Evolutionary conservation across 2,797 vertebrate genomes (phyloP).

Genomic region (Meda fulgida): DNA sequence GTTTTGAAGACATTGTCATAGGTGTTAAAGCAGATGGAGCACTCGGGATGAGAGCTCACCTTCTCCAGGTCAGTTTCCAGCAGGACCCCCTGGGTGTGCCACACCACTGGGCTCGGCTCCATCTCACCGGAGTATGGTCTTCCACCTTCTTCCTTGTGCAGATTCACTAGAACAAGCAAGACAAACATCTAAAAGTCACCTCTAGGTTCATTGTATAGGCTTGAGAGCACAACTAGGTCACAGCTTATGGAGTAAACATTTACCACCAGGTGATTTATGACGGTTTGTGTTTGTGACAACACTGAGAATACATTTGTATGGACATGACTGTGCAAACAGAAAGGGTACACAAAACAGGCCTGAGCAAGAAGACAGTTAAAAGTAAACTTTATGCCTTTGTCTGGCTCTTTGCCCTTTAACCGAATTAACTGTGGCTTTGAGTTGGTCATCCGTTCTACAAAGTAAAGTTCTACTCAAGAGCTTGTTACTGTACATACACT

Average conservation of each 20-base stretch:
- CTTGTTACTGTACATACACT: not conserved
- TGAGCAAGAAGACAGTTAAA: not conserved
- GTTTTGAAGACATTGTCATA: slow-evolving; percentile 97
- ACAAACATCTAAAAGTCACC: not conserved
- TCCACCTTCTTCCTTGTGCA: not conserved
- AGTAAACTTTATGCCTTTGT: slow-evolving; percentile 11
- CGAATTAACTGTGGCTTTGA: slow-evolving; percentile 1
- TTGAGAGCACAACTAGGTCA: slow-evolving; percentile 10
- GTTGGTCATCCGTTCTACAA: not conserved
- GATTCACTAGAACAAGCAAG: slow-evolving; percentile 7
- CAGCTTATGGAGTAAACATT: slow-evolving; percentile 12
- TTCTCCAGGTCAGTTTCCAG: slow-evolving; percentile 63
- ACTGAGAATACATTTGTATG: slow-evolving; percentile 22
- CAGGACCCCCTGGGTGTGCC: slow-evolving; percentile 73
- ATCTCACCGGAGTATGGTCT: slow-evolving; percentile 68
- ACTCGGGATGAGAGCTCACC: slow-evolving; percentile 81
- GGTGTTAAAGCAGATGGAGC: slow-evolving; percentile 93
- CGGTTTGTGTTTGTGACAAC: slow-evolving; percentile 19
- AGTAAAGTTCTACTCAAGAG: not conserved
- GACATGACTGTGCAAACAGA: slow-evolving; percentile 29
- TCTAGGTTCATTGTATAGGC: not conserved
- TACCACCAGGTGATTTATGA: slow-evolving; percentile 2
- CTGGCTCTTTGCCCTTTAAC: slow-evolving; percentile 2
- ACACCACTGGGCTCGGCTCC: slow-evolving; percentile 73
- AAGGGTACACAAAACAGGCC: slow-evolving; percentile 29